Evolutionary conservation across 23 tunicate genomes (phyloP).

Genomic region (Ascidia mentula): DNA sequence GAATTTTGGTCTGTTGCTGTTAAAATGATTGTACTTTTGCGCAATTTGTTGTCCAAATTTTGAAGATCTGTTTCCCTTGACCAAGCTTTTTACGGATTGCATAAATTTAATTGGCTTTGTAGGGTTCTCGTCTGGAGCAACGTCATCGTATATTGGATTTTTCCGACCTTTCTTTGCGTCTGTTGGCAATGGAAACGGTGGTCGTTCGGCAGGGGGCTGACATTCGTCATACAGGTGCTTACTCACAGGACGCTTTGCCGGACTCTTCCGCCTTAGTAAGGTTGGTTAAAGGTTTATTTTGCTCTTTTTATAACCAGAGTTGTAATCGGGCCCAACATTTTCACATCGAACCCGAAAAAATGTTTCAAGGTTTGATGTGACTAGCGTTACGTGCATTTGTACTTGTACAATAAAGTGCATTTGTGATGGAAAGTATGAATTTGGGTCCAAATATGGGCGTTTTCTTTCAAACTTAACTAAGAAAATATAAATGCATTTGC

Average conservation of each 20-base stretch:
- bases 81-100: background rate
- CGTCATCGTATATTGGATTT: background rate
- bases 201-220: background rate
- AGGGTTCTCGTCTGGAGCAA: background rate
- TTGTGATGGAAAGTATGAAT: no score
- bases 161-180: background rate
- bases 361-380: no score
- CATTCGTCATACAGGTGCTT: background rate
- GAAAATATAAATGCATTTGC: no score
- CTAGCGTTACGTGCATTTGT: no score
- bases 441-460: background rate
- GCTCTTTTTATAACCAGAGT: background rate
- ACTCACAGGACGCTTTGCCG: background rate
- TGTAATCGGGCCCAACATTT: background rate
- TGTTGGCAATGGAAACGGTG: background rate
- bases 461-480: no score
- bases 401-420: no score
- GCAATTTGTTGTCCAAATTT: background rate
- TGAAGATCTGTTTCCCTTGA: background rate
- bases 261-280: background rate
- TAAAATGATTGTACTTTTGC: background rate
- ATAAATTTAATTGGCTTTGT: background rate
- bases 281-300: background rate
- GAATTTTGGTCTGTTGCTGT: background rate
- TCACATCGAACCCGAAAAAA: no score